Base-by-base conservation (phyloP, 2,113 vertebrate genomes). In the Corythornis cristatus region DNA sequence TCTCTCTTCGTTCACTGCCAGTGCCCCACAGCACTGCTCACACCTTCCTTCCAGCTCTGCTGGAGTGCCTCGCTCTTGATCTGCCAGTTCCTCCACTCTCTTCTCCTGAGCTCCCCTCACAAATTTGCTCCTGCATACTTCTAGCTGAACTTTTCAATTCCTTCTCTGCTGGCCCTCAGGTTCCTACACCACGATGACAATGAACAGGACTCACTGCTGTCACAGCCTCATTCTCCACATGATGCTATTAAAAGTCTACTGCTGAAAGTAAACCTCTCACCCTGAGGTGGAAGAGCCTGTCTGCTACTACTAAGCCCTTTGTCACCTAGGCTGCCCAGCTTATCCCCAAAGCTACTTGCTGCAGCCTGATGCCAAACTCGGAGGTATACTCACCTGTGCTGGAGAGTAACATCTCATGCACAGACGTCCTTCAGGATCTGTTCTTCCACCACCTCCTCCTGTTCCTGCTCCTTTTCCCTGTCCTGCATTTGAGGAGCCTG, bases 381-480 rank as follows among this genome's bases (percentile, higher is more conserved):
- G 93, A 88, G 28, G n/a, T 56, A 26, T 64, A 83, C 98, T 95
- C 88, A 99, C 99, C 98, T 99, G 99, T 89, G 98, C 98, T 73
- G 99, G 99, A 64, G 99, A 99, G 97, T 98, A 99, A 92, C 98
- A 97, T 67, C 97, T 98, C 92, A 97, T 96, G 95, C 98, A 98
- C 43, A 95, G 97, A 33, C 37, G 97, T 80, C 97, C 97, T 90
- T 97, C 96, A 58, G 88, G 95, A 90, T 97, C 96, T 66, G 96
- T 93, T 43, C 84, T 42, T 3, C 76, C 64, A 90, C 96, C 67
- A 12, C 97, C 68, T 37, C 86, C 96, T 73, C 65, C 96, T 31
- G 96, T 53, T 4, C 70, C 93, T 62, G 57, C 83, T 76, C 96
- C 86, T 6, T 83, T 94, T 19, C 51, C 91, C 23, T 95, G 91